phyloP scores from a whole-genome alignment of 2,888 invertebrate species.

The Polia nebulosa region DNA sequence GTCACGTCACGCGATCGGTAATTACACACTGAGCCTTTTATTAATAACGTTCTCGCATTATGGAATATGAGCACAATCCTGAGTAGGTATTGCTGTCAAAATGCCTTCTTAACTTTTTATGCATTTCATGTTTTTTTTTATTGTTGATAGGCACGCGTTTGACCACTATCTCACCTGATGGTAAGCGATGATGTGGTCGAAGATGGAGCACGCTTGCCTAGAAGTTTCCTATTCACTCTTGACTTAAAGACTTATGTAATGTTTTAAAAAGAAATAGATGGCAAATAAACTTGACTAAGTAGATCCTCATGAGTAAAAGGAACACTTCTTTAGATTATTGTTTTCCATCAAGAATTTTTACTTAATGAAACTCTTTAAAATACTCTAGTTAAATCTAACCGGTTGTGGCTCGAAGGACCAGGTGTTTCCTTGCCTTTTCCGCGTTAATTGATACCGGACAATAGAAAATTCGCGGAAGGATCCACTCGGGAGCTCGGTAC shows the following conservation, averaged over 20 bases:
- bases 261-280: too few relatives aligned
- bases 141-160: too few relatives aligned
- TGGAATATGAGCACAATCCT: constrained; percentile 4
- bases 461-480: neutral
- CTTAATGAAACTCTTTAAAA: constrained; percentile 4
- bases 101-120: neutral
- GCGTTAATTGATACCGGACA: too few relatives aligned
- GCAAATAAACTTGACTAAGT: neutral
- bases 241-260: too few relatives aligned
- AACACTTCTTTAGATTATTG: too few relatives aligned
- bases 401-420: neutral
- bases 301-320: neutral
- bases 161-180: too few relatives aligned
- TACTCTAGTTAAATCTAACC: neutral
- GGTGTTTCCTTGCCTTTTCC: neutral
- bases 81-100: constrained; percentile 10
- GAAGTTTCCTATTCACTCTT: too few relatives aligned
- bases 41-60: constrained; percentile 29
- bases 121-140: neutral
- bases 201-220: too few relatives aligned
- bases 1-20: constrained; percentile 45
- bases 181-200: too few relatives aligned
- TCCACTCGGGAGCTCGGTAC: constrained; percentile 7
- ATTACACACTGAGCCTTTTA: constrained; percentile 15
- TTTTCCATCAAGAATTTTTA: neutral